A percentile compares a stretch with the other conserved stretches of the same genome.
phyloP scores from a whole-genome alignment of 2,888 invertebrate genomes.

The Epistrophe grossulariae region DNA sequence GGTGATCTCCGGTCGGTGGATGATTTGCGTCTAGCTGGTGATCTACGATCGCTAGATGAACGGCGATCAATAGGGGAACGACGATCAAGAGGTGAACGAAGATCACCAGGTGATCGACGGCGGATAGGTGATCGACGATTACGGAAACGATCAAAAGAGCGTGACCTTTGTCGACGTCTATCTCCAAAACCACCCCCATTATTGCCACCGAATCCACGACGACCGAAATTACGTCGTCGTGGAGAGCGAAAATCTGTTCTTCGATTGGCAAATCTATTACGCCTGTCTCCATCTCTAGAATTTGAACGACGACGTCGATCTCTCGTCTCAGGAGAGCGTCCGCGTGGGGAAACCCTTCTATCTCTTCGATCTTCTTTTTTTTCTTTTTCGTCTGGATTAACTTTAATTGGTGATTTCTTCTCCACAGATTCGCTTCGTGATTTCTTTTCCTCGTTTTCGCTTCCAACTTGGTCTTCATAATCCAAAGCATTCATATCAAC shows the following conservation, averaged over 20 bases:
- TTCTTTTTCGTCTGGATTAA: slow-evolving; percentile 83
- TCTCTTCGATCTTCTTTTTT: slow-evolving; percentile 76
- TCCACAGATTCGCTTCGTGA: slow-evolving; percentile 34
- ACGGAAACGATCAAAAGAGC: slow-evolving; percentile 80
- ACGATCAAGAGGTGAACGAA: slow-evolving; percentile 78
- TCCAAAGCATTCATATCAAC: slow-evolving; percentile 90
- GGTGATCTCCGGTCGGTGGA: slow-evolving; percentile 78
- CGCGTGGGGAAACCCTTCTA: slow-evolving; percentile 77
- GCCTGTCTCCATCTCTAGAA: slow-evolving; percentile 77
- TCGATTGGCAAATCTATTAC: slow-evolving; percentile 78
- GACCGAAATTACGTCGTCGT: slow-evolving; percentile 78
- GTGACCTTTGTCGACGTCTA: slow-evolving; percentile 79
- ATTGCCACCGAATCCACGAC: slow-evolving; percentile 70
- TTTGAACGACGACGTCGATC: slow-evolving; percentile 78
- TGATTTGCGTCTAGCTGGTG: slow-evolving; percentile 78
- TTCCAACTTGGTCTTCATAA: slow-evolving; percentile 87
- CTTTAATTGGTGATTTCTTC: slow-evolving; percentile 44
- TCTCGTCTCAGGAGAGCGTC: slow-evolving; percentile 76
- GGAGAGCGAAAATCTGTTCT: slow-evolving; percentile 80
- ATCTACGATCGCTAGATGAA: slow-evolving; percentile 79
- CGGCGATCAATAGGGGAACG: slow-evolving; percentile 76
- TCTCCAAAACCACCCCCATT: slow-evolving; percentile 81
- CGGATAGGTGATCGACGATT: slow-evolving; percentile 81
- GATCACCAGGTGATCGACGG: slow-evolving; percentile 70
- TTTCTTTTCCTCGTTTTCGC: slow-evolving; percentile 84